Conservation (phyloP, 2,888 invertebrate species). For the Eugnorisma glareosa region DNA sequence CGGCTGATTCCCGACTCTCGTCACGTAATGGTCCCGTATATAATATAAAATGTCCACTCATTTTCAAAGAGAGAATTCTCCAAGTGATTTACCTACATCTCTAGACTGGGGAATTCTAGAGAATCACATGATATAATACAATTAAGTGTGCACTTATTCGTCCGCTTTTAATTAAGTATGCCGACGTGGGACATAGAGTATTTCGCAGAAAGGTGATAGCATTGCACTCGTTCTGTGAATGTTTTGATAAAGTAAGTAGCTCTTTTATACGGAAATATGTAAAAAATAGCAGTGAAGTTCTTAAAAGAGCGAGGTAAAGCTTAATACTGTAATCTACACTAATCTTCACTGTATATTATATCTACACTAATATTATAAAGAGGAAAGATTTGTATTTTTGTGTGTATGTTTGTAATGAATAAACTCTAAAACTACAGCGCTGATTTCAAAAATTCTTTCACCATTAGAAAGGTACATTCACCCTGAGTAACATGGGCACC, state of each 20-base stretch:
- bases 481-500: too few relatives aligned
- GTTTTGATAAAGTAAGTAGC: background rate
- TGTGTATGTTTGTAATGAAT: too few relatives aligned
- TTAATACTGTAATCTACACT: too few relatives aligned
- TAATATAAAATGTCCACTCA: slow-evolving; percentile 67
- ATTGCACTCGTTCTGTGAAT: background rate
- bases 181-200: slow-evolving; percentile 71
- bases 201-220: slow-evolving; percentile 25
- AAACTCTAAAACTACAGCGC: too few relatives aligned
- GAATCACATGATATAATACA: slow-evolving; percentile 79
- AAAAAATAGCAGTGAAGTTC: background rate
- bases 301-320: background rate
- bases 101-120: slow-evolving; percentile 60
- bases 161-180: slow-evolving; percentile 77
- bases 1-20: slow-evolving; percentile 46
- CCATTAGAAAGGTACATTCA: too few relatives aligned
- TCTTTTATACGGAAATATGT: background rate
- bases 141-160: slow-evolving; percentile 80
- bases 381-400: too few relatives aligned
- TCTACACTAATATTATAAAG: too few relatives aligned
- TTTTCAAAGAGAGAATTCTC: slow-evolving; percentile 60
- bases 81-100: slow-evolving; percentile 71
- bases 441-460: too few relatives aligned
- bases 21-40: slow-evolving; percentile 62
- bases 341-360: too few relatives aligned